Percentiles rank a stretch among this genome's conserved stretches.
phyloP scores from a whole-genome alignment of 2,888 invertebrate species.

The Lottia gigantea region DNA sequence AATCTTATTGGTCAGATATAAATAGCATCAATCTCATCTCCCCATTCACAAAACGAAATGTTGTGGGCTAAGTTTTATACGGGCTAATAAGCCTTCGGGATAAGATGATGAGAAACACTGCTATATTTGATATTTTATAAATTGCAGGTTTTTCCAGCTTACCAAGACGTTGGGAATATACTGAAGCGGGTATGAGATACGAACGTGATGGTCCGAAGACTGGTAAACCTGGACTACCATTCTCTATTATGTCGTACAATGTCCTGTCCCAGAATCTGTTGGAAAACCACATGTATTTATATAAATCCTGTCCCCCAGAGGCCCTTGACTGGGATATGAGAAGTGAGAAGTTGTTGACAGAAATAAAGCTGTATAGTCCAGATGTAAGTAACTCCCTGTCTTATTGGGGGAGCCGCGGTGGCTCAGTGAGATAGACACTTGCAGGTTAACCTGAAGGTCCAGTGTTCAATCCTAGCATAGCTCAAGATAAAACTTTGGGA shows the following conservation, averaged over 20 bases:
- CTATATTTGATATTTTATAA: too few species aligned
- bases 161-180: conserved; percentile 72
- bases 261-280: conserved; percentile 87
- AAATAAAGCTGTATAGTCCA: conserved; percentile 73
- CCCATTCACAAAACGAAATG: too few species aligned
- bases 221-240: conserved; percentile 60
- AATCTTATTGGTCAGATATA: too few species aligned
- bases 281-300: conserved; percentile 79
- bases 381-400: too few species aligned
- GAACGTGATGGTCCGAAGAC: conserved; percentile 9
- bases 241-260: conserved; percentile 86
- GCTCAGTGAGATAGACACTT: conserved; percentile 19
- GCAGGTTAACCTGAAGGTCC: background rate
- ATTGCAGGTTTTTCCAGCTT: conserved; percentile 30
- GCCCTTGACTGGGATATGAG: conserved; percentile 80
- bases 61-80: too few species aligned
- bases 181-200: conserved; percentile 13
- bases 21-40: too few species aligned
- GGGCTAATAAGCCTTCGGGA: too few species aligned
- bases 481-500: too few species aligned
- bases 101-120: too few species aligned
- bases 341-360: conserved; percentile 72
- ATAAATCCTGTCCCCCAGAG: conserved; percentile 73
- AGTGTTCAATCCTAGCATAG: background rate
- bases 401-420: background rate